phyloP scores from a whole-genome alignment of 2,113 vertebrate genomes.

The Lethenteron camtschaticum region DNA sequence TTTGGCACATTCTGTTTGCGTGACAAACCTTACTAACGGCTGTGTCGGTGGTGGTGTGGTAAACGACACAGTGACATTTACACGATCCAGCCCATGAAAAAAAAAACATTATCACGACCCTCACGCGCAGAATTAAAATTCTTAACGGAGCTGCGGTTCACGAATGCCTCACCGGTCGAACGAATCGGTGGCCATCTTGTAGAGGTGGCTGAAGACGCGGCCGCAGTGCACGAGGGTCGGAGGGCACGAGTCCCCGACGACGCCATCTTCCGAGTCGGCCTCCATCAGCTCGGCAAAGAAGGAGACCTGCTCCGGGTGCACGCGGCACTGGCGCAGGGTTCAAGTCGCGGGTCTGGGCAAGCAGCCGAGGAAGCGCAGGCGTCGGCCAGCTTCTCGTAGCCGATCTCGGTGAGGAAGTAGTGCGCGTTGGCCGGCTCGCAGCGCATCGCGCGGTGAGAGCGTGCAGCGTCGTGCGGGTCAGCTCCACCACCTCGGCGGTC shows the following conservation, averaged over 20 bases:
- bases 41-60: too few species aligned
- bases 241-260: constrained; percentile 41
- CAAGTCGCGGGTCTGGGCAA: constrained; percentile 79
- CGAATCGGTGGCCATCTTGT: constrained; percentile 91
- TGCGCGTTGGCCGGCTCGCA: constrained; percentile 91
- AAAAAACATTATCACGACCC: too few species aligned
- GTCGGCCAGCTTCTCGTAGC: constrained; percentile 92
- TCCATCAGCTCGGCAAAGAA: neutral
- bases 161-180: constrained; percentile 69
- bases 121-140: neutral
- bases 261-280: constrained; percentile 24
- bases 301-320: constrained; percentile 39
- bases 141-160: neutral
- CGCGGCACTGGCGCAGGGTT: constrained; percentile 39
- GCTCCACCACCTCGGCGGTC: constrained; percentile 83
- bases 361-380: constrained; percentile 80
- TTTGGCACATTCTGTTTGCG: too few species aligned
- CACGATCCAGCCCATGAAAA: too few species aligned
- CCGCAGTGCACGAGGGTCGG: constrained; percentile 74
- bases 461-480: constrained; percentile 72
- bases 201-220: constrained; percentile 90
- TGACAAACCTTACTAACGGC: too few species aligned
- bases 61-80: too few species aligned
- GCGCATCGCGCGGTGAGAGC: constrained; percentile 83
- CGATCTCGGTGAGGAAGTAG: constrained; percentile 91